These are phyloP conservation scores for Drosophila meridiana DNA, from an alignment of 2,888 invertebrate species.

Conservation along the genomic window DNA sequence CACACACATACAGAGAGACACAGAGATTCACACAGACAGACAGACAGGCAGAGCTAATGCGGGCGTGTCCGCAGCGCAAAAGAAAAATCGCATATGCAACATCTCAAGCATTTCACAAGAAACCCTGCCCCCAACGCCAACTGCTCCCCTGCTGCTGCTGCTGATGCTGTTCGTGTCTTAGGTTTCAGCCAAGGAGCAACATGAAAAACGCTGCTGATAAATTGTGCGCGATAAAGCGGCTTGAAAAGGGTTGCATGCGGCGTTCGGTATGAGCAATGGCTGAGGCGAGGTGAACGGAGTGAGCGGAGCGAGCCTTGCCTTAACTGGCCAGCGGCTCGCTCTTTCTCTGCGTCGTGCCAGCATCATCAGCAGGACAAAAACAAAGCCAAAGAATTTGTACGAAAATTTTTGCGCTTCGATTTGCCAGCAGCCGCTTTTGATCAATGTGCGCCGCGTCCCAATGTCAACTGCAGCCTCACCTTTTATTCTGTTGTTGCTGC, in stretches of 20 bases:
- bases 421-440: slow-evolving; percentile 70
- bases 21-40: slow-evolving; percentile 1
- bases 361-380: slow-evolving; percentile 38
- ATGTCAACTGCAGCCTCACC: slow-evolving; percentile 76
- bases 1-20: slow-evolving; percentile 13
- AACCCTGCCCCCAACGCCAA: slow-evolving; percentile 29
- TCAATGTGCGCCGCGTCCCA: slow-evolving; percentile 71
- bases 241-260: slow-evolving; percentile 75
- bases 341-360: slow-evolving; percentile 37
- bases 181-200: slow-evolving; percentile 69
- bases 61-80: slow-evolving; percentile 69
- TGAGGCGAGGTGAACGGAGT: slow-evolving; percentile 1
- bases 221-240: slow-evolving; percentile 78
- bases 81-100: slow-evolving; percentile 78
- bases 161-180: slow-evolving; percentile 65
- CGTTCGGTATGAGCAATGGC: slow-evolving; percentile 67
- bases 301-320: slow-evolving; percentile 6
- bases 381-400: slow-evolving; percentile 77
- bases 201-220: slow-evolving; percentile 80
- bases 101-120: slow-evolving; percentile 68
- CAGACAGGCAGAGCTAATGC: slow-evolving; percentile 43
- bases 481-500: slow-evolving; percentile 25
- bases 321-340: slow-evolving; percentile 61
- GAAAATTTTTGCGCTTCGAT: slow-evolving; percentile 80
- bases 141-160: slow-evolving; percentile 2